These are phyloP conservation scores for Notothenia coriiceps DNA, from an alignment of 2,113 vertebrate genomes.

Conservation along the genomic window DNA sequence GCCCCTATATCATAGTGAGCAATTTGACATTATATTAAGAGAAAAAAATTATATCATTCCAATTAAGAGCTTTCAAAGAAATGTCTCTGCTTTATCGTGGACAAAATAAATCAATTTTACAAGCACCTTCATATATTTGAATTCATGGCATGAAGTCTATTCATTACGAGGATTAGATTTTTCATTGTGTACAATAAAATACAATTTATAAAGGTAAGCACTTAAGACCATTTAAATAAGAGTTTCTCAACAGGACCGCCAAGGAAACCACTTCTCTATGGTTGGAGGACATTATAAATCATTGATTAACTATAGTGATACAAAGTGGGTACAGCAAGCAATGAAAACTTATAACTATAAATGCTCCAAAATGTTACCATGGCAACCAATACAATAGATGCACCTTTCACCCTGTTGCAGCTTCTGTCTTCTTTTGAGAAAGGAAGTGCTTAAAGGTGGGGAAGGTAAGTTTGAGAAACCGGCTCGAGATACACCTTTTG, in stretches of 20 bases:
- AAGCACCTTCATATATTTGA: conserved; percentile 3
- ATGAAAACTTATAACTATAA: not conserved
- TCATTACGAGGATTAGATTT: conserved; percentile 23
- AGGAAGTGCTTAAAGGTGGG: not conserved
- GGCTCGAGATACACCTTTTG: no score
- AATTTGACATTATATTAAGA: not conserved
- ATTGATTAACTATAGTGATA: not conserved
- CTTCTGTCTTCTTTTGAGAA: not conserved
- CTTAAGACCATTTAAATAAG: conserved; percentile 8
- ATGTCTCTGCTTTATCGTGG: conserved; percentile 3
- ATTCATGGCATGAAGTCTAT: not conserved
- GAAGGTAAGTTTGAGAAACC: no score
- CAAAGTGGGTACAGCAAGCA: not conserved
- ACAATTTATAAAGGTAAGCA: not conserved
- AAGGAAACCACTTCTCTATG: no score
- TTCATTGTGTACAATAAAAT: conserved; percentile 18
- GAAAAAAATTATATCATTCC: not conserved
- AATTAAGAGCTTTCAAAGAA: not conserved
- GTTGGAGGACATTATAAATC: not conserved
- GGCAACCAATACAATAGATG: not conserved
- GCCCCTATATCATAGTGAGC: not conserved
- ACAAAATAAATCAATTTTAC: conserved; percentile 6
- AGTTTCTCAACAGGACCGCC: no score
- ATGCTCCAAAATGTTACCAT: not conserved
- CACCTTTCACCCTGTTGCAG: not conserved